Evolutionary conservation across 2,113 vertebrate genomes (phyloP).

Genomic region (Rhadina sibilatrix): DNA sequence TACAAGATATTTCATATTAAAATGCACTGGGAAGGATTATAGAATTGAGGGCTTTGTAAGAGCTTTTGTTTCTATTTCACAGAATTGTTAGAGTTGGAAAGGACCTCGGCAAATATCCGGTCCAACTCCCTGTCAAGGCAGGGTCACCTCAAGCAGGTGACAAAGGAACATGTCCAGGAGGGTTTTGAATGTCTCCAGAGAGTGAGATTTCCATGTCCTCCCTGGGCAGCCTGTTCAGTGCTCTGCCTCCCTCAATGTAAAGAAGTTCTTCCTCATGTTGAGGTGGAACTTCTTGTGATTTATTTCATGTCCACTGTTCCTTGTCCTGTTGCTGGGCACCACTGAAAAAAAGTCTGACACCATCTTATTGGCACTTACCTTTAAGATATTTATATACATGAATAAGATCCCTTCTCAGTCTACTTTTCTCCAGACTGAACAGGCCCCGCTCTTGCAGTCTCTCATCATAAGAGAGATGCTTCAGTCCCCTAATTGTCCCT

Average conservation of each 20-base stretch:
- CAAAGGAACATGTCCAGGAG: not conserved
- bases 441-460: not conserved
- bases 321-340: not conserved
- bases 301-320: not conserved
- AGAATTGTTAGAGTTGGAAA: not conserved
- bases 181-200: not conserved
- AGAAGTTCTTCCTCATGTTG: not conserved
- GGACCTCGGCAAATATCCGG: not conserved
- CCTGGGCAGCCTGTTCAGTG: not conserved
- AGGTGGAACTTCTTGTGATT: not conserved
- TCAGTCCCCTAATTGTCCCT: not conserved
- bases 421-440: not conserved
- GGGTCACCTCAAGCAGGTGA: accelerated
- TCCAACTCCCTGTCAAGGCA: not conserved
- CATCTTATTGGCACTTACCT: not conserved
- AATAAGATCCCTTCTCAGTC: not conserved
- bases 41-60: not conserved
- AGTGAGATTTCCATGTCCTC: accelerated
- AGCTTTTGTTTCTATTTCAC: not conserved
- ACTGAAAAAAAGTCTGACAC: not conserved
- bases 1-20: not conserved
- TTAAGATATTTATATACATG: not conserved
- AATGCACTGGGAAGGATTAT: not conserved
- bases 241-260: not conserved
- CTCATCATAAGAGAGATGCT: not conserved